Conservation (phyloP, 1,140 invertebrate species). For the Charaxes varanes region DNA sequence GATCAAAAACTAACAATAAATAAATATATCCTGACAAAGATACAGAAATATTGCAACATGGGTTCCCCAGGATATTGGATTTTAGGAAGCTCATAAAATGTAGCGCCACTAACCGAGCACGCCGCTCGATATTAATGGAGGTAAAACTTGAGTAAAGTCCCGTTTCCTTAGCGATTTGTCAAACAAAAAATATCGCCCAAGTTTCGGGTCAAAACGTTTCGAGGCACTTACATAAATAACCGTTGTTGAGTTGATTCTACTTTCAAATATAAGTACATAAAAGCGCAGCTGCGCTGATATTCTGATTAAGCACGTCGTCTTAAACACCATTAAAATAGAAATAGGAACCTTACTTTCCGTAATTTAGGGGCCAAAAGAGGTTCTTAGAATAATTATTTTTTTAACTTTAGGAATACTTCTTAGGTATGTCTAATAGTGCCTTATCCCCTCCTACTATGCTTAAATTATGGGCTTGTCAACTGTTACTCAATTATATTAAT, state of each 20-base stretch:
- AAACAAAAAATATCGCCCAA: constrained; percentile 43
- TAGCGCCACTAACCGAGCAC: constrained; percentile 16
- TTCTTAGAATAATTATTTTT: no score
- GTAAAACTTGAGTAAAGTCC: constrained; percentile 36
- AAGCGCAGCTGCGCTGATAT: background rate
- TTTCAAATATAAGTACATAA: background rate
- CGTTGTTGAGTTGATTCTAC: background rate
- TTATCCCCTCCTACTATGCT: no score
- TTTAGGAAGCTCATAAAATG: constrained; percentile 5
- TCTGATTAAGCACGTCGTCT: no score
- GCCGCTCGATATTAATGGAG: constrained; percentile 31
- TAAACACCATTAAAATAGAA: no score
- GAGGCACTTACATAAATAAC: constrained; percentile 59
- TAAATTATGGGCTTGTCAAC: no score
- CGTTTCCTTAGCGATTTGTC: constrained; percentile 38
- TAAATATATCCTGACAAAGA: no score
- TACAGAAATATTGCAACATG: constrained; percentile 2
- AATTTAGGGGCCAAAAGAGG: no score
- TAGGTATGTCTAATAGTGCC: no score
- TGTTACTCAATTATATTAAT: no score
- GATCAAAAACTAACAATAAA: no score
- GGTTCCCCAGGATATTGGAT: background rate
- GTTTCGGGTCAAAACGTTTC: constrained; percentile 48
- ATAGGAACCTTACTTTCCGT: no score
- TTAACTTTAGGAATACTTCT: no score